A percentile compares a stretch with the other conserved stretches of the same genome.
These are phyloP conservation scores for Clistopyga incitator DNA, from an alignment of 2,888 invertebrate species.

Conservation along the genomic window DNA sequence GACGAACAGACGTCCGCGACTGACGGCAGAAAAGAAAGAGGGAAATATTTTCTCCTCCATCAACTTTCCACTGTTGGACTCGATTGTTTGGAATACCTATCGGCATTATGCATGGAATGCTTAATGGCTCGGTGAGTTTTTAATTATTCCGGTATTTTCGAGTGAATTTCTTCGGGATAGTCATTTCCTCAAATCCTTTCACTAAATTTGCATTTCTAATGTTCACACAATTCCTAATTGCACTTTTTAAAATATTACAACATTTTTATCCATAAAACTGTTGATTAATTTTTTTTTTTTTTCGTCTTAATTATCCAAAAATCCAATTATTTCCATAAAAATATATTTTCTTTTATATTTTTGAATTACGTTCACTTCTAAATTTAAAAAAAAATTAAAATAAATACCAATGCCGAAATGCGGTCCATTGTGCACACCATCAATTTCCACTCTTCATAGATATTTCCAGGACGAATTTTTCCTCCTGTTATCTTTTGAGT, in stretches of 20 bases:
- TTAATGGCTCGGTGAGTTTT: background rate
- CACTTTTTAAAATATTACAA: too few species aligned
- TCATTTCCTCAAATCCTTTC: too few species aligned
- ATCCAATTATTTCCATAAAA: too few species aligned
- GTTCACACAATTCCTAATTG: too few species aligned
- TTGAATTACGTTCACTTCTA: background rate
- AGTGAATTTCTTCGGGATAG: background rate
- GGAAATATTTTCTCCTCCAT: background rate
- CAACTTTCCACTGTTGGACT: constrained; percentile 2
- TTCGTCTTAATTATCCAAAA: too few species aligned
- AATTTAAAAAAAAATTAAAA: background rate
- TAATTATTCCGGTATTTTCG: background rate
- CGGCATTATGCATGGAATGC: constrained; percentile 26
- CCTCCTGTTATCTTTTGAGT: constrained; percentile 7
- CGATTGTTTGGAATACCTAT: constrained; percentile 48
- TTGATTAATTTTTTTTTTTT: too few species aligned
- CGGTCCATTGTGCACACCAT: background rate
- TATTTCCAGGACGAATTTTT: background rate
- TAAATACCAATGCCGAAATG: background rate
- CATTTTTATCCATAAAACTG: too few species aligned
- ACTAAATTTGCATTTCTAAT: too few species aligned
- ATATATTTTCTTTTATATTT: too few species aligned
- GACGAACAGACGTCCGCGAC: constrained; percentile 29
- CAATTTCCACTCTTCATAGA: background rate
- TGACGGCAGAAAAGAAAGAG: constrained; percentile 48